phyloP scores from a whole-genome alignment of 1,140 invertebrate genomes.

The Schlechtendalia chinensis region DNA sequence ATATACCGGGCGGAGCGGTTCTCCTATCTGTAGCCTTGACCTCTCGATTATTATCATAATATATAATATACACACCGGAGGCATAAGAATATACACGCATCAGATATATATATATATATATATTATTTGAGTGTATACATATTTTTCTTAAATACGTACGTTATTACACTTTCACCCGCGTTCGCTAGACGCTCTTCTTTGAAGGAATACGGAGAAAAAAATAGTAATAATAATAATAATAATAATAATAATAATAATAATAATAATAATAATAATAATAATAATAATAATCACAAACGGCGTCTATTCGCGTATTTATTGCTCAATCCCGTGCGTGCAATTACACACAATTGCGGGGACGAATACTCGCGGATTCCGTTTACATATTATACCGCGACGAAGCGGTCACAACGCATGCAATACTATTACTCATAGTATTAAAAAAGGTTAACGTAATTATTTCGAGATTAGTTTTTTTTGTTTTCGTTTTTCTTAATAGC shows the following conservation, averaged over 20 bases:
- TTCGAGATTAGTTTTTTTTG: not conserved
- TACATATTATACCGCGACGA: not conserved
- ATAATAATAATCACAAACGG: no score
- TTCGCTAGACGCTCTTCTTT: slow-evolving; percentile 16
- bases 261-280: no score
- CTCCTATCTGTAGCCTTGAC: slow-evolving; percentile 27
- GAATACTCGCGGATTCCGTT: not conserved
- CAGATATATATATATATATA: no score
- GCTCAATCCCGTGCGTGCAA: not conserved
- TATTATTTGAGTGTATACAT: slow-evolving; percentile 14
- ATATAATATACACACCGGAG: not conserved
- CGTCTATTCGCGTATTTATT: slow-evolving; percentile 34
- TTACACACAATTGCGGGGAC: not conserved
- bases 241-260: no score
- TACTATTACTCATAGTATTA: not conserved
- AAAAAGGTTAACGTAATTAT: not conserved
- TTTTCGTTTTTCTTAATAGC: slow-evolving; percentile 26
- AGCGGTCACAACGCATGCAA: not conserved
- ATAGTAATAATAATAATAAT: no score
- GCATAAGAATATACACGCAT: slow-evolving; percentile 15
- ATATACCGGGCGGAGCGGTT: slow-evolving; percentile 12
- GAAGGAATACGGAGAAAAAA: slow-evolving; percentile 5
- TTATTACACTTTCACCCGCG: slow-evolving; percentile 37
- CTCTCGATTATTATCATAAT: slow-evolving; percentile 30
- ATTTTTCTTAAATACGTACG: not conserved